Base-by-base conservation (phyloP, 2,797 vertebrate species). In the Lerista edwardsae region DNA sequence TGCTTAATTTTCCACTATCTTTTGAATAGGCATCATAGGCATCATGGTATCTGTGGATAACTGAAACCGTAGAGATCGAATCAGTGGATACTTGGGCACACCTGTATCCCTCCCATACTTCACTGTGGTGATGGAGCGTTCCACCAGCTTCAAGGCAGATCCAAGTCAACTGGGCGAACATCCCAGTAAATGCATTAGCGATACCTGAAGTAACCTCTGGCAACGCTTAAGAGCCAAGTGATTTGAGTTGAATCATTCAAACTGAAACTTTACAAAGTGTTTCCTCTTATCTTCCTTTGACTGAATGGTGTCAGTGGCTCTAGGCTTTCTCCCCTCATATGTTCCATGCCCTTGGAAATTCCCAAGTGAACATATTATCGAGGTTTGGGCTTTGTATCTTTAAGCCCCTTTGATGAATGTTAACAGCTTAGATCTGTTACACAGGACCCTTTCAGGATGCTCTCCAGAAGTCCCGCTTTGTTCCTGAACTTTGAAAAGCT, bases 361-460 rank as follows among this genome's bases (percentile, higher is more conserved):
- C 29, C 72, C 39, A 68, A 51, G 34, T 68, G 64, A 19, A 68
- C 15, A 23, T 44, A 59, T 76, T 29, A 51, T 85, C 73, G 75
- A 1, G 68, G n/a, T 29, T 4, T 5, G n/a, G 6, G 25, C 0
- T 59, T 86, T 10, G 72, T 82, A 75, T 69, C 83, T 85, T 31
- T 61, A 81, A 59, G 79, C 78, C 19, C 67, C 77, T 87, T 69
- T 31, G 75, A 65, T 69, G 86, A 19, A 84, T 41, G 73, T 75
- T 39, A 85, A 80, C 17, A 4, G 57, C 73, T 83, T 88, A 74
- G 80, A 88, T 83, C 36, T 78, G 90, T 71, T n/a, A 21, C 57
- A 51, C 36, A 25, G 14, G 62, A 65, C 36, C 82, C 85, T 87
- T 73, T 75, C 14, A 51, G 47, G 11, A 39, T 55, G 44, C 34